A percentile compares a stretch with the other conserved stretches of the same genome.
Conservation (phyloP, 2,888 invertebrate genomes). For the Notocelia uddmanniana region DNA sequence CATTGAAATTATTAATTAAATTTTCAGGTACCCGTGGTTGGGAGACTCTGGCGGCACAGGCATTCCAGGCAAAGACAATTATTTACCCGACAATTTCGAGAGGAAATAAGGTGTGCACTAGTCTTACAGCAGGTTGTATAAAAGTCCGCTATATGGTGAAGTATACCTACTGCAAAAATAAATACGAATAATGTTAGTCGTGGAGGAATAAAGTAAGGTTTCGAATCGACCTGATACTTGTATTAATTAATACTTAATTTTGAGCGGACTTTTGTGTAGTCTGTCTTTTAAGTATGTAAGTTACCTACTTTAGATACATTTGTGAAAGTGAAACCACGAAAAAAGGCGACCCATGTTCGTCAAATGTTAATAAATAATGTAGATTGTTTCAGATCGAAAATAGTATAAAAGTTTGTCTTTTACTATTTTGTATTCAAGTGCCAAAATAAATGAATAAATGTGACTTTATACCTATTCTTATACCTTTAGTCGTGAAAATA, state of each 20-base stretch:
- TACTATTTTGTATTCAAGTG: constrained; percentile 21
- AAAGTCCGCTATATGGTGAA: constrained; percentile 1
- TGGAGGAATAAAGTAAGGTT: neutral
- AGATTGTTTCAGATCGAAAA: neutral
- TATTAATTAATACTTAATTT: neutral
- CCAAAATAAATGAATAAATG: constrained; percentile 21
- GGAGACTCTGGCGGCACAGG: constrained; percentile 95
- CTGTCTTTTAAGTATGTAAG: constrained; percentile 26
- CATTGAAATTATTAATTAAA: constrained; percentile 43
- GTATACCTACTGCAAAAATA: neutral
- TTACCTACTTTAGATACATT: constrained; percentile 23
- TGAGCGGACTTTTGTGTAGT: constrained; percentile 32
- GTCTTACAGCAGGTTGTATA: constrained; percentile 30
- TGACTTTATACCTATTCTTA: constrained; percentile 7
- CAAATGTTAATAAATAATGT: neutral
- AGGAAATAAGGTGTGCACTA: constrained; percentile 64
- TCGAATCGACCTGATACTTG: neutral
- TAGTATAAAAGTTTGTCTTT: constrained; percentile 5
- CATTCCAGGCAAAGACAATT: constrained; percentile 91
- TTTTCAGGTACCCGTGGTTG: constrained; percentile 92
- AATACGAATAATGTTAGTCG: neutral
- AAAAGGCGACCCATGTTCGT: neutral
- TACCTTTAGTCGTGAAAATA: neutral
- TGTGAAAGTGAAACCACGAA: constrained; percentile 16
- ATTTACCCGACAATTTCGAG: constrained; percentile 89